Evolutionary conservation across 2,888 invertebrate genomes (phyloP).

Genomic region (Clistopyga incitator): DNA sequence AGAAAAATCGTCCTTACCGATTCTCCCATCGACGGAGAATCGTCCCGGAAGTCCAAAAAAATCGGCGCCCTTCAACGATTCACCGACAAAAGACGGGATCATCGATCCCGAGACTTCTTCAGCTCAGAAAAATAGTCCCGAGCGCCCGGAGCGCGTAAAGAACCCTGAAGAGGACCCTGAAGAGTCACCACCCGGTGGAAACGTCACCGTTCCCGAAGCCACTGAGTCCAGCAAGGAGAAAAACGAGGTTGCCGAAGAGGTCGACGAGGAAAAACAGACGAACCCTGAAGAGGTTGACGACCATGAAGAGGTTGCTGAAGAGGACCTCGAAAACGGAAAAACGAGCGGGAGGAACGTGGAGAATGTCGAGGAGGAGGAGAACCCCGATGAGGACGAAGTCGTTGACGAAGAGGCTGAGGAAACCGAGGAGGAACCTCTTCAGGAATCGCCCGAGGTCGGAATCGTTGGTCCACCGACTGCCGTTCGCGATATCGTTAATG

Average conservation of each 20-base stretch:
- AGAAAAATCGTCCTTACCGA: constrained; percentile 7
- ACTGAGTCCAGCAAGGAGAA: not conserved
- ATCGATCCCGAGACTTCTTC: not conserved
- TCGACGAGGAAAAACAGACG: not conserved
- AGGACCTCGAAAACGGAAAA: not conserved
- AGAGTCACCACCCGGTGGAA: not conserved
- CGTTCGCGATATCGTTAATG: constrained; percentile 77
- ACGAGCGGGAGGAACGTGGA: not conserved
- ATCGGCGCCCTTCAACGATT: not conserved
- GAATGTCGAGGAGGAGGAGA: constrained; percentile 11
- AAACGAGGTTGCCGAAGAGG: not conserved
- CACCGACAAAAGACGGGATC: not conserved
- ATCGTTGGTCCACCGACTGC: constrained; percentile 81
- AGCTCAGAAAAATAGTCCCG: not conserved
- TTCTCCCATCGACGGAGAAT: not conserved
- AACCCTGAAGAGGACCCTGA: not conserved
- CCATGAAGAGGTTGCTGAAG: not conserved
- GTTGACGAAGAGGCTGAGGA: constrained; percentile 66
- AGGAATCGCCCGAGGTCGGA: constrained; percentile 75
- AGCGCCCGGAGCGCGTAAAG: constrained; percentile 20
- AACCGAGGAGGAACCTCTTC: constrained; percentile 54
- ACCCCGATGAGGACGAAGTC: constrained; percentile 54
- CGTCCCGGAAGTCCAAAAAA: not conserved
- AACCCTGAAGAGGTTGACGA: constrained; percentile 27
- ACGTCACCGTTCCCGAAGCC: not conserved